These are phyloP conservation scores for Drosophila biarmipes DNA, from an alignment of 1,140 invertebrate species.

Conservation along the genomic window DNA sequence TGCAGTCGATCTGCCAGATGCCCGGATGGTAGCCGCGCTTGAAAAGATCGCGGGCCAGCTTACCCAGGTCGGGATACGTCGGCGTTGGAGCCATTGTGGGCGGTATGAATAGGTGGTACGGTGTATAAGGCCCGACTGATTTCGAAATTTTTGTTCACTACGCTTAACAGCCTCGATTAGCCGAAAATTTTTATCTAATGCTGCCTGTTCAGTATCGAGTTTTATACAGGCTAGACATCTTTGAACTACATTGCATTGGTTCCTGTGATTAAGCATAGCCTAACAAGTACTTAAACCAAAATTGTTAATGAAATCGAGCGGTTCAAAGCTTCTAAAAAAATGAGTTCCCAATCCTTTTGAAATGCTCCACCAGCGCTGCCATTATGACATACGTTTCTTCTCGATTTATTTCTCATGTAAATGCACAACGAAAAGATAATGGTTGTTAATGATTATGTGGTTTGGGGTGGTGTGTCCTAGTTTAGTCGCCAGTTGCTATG, in stretches of 20 bases:
- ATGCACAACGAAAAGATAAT: conserved; percentile 55
- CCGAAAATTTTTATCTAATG: conserved; percentile 25
- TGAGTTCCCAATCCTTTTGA: neutral
- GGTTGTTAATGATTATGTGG: conserved; percentile 18
- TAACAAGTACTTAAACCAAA: neutral
- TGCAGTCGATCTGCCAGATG: conserved; percentile 70
- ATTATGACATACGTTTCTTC: conserved; percentile 16
- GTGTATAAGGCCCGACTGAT: conserved; percentile 22
- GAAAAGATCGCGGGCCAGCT: conserved; percentile 57
- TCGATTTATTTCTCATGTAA: conserved; percentile 57
- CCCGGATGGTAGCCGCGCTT: conserved; percentile 64
- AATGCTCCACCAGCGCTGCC: neutral
- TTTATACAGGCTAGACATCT: neutral
- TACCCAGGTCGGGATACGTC: conserved; percentile 61
- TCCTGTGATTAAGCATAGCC: neutral
- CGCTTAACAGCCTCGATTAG: conserved; percentile 2
- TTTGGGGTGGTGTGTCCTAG: neutral
- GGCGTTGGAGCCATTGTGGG: conserved; percentile 53
- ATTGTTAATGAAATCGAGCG: no score
- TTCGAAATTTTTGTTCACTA: conserved; percentile 37
- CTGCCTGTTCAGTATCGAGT: neutral
- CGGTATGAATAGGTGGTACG: conserved; percentile 38
- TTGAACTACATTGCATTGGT: conserved; percentile 8
- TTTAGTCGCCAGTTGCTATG: neutral
- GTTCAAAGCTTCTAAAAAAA: neutral